These are phyloP conservation scores for Drosophila mimetica DNA, from an alignment of 2,888 invertebrate genomes.

Conservation along the genomic window DNA sequence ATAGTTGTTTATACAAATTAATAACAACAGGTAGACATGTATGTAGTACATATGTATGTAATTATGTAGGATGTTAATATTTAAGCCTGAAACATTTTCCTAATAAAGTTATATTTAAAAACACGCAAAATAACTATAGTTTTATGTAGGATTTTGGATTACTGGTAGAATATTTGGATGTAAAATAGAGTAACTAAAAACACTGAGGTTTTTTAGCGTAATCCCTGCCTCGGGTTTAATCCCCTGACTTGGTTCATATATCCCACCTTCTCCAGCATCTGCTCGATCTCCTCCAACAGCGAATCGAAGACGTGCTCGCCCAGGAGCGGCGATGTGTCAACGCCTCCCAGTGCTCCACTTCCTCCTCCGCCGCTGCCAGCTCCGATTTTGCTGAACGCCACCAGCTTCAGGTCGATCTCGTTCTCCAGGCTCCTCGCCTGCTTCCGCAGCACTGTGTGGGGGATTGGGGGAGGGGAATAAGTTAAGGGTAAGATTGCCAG, in stretches of 20 bases:
- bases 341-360: constrained; percentile 72
- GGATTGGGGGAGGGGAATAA: background rate
- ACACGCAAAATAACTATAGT: no score
- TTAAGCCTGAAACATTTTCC: no score
- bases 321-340: constrained; percentile 93
- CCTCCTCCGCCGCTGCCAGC: constrained; percentile 88
- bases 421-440: constrained; percentile 97
- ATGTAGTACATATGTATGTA: no score
- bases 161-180: no score
- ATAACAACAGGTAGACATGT: no score
- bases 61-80: no score
- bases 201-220: no score
- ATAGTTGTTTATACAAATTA: no score
- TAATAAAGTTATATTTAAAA: no score
- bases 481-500: background rate
- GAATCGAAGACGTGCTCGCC: constrained; percentile 97
- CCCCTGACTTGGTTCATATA: background rate
- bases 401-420: constrained; percentile 97
- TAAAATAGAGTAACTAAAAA: no score
- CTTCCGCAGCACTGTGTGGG: constrained; percentile 90
- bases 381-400: constrained; percentile 97
- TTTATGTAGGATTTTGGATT: no score
- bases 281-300: constrained; percentile 95
- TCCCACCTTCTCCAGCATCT: constrained; percentile 90
- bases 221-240: background rate